Percentiles rank a stretch among this genome's conserved stretches.
Evolutionary conservation across 1,140 invertebrate genomes (phyloP).

Genomic region (Sycophaga agraensis): DNA sequence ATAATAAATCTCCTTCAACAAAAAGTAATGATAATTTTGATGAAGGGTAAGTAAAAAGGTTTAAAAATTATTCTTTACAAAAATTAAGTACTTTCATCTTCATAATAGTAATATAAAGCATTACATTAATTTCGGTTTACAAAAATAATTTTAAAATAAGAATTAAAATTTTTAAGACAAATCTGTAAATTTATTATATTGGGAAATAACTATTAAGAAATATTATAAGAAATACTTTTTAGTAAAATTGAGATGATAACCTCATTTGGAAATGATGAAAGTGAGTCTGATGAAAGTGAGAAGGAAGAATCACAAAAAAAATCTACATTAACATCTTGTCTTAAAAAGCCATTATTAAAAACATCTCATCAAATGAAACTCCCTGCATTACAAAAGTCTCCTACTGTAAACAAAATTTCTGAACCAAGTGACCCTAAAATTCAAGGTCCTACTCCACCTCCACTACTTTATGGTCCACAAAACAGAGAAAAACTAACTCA

Average conservation of each 20-base stretch:
- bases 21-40: constrained; percentile 52
- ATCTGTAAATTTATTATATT: too few species aligned
- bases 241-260: constrained; percentile 66
- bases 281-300: constrained; percentile 49
- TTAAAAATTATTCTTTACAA: not conserved
- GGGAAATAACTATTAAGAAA: too few species aligned
- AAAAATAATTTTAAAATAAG: too few species aligned
- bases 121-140: not conserved
- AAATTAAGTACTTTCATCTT: not conserved
- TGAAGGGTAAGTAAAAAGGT: constrained; percentile 52
- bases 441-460: not conserved
- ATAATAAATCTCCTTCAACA: constrained; percentile 12
- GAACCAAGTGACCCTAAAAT: not conserved
- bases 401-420: not conserved
- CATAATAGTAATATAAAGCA: not conserved
- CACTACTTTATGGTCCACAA: constrained; percentile 14
- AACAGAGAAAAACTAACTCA: constrained; percentile 17
- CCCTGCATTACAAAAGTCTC: not conserved
- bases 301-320: constrained; percentile 30
- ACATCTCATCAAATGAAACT: not conserved
- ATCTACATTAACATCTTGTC: not conserved
- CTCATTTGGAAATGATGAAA: constrained; percentile 58
- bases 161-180: too few species aligned
- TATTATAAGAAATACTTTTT: constrained; percentile 28
- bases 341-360: not conserved